phyloP scores from a whole-genome alignment of 2,888 invertebrate species.

The Dichetophora obliterata region DNA sequence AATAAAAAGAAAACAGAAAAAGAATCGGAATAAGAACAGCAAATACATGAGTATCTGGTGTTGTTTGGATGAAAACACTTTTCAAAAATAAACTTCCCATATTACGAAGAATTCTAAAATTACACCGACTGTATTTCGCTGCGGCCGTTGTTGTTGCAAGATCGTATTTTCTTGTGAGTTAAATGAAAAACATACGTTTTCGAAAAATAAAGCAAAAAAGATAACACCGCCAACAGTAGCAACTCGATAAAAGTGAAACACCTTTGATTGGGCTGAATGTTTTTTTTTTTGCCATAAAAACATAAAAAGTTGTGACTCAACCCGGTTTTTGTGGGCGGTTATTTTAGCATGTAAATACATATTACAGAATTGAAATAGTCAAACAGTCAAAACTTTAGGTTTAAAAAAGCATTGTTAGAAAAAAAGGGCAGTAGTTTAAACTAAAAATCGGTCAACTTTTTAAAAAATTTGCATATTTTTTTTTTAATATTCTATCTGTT shows the following conservation, averaged over 20 bases:
- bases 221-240: constrained; percentile 11
- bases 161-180: constrained; percentile 29
- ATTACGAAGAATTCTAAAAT: constrained; percentile 61
- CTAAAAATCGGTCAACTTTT: no score
- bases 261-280: no score
- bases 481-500: no score
- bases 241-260: not conserved
- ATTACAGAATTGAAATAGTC: no score
- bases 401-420: no score
- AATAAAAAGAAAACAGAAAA: not conserved
- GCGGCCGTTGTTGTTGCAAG: constrained; percentile 35
- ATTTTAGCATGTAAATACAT: no score
- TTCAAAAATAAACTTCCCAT: constrained; percentile 57
- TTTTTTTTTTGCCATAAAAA: no score
- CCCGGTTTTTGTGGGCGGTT: no score
- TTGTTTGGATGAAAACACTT: constrained; percentile 42
- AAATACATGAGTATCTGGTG: constrained; percentile 23
- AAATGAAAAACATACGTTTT: constrained; percentile 31
- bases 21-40: constrained; percentile 16
- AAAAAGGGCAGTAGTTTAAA: no score
- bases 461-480: no score
- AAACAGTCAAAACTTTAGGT: no score
- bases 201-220: not conserved
- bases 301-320: no score
- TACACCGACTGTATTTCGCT: constrained; percentile 47